Evolutionary conservation across 2,888 invertebrate species (phyloP).

Genomic region (Eilema griseolum): DNA sequence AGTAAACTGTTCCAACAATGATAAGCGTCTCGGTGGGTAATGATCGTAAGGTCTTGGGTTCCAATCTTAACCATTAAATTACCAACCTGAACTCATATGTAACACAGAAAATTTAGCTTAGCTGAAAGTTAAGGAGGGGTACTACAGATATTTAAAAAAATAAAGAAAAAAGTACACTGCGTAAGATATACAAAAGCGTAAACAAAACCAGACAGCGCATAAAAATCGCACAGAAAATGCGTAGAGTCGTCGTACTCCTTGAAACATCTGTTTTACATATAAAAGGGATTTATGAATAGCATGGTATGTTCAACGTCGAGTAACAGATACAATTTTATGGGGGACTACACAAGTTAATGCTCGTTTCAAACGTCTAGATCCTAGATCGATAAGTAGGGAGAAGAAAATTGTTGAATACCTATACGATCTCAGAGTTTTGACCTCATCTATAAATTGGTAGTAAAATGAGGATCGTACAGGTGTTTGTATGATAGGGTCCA

Average conservation of each 20-base stretch:
- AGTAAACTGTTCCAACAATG: too few relatives aligned
- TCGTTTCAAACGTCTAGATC: slow-evolving; percentile 15
- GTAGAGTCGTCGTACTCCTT: slow-evolving; percentile 35
- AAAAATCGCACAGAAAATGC: slow-evolving; percentile 52
- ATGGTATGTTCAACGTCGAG: slow-evolving; percentile 44
- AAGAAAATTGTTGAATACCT: neutral
- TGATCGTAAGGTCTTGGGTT: too few relatives aligned
- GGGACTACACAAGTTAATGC: slow-evolving; percentile 23
- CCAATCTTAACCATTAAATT: too few relatives aligned
- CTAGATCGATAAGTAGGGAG: slow-evolving; percentile 15
- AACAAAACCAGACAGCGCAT: slow-evolving; percentile 48
- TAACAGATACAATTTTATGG: slow-evolving; percentile 50
- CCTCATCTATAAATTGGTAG: too few relatives aligned
- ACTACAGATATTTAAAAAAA: neutral
- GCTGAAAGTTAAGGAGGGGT: too few relatives aligned
- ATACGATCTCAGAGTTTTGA: too few relatives aligned
- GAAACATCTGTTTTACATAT: slow-evolving; percentile 56
- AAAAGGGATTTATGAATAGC: slow-evolving; percentile 56
- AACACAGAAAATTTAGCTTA: too few relatives aligned
- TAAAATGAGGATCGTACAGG: too few relatives aligned
- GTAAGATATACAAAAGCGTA: slow-evolving; percentile 37
- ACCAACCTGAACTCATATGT: too few relatives aligned
- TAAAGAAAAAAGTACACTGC: neutral
- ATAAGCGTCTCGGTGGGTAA: too few relatives aligned
- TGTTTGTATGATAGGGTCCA: too few relatives aligned